A percentile compares a stretch with the other conserved stretches of the same genome.
Conservation (phyloP, 2,797 vertebrate genomes). For the Arremon aurantiirostris region DNA sequence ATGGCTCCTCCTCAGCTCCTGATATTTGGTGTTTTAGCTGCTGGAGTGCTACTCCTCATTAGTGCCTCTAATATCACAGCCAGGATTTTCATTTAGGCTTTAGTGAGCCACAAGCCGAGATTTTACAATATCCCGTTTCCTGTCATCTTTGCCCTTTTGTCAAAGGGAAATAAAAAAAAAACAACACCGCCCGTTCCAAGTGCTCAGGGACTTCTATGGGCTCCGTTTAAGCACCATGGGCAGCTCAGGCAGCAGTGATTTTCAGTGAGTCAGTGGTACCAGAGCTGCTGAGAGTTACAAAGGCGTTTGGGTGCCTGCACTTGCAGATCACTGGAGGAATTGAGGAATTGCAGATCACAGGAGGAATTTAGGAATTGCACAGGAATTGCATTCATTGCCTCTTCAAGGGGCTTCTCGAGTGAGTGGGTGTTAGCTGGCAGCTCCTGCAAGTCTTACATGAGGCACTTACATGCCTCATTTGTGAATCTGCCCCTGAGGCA, state of each 20-base stretch:
- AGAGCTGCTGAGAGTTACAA: neutral
- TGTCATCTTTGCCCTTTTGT: neutral
- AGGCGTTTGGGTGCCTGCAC: neutral
- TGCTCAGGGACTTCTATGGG: neutral
- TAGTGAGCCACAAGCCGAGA: neutral
- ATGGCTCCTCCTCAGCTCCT: neutral
- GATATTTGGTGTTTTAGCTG: neutral
- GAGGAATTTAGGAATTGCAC: neutral
- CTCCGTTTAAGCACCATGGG: neutral
- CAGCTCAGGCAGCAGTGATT: neutral
- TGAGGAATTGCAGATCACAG: neutral
- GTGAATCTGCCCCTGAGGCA: neutral
- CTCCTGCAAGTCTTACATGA: neutral
- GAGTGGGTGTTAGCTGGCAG: slow-evolving; percentile 18
- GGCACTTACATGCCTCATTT: slow-evolving; percentile 14
- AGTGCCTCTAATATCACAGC: neutral
- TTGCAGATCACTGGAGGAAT: neutral
- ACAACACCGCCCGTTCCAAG: fast-evolving
- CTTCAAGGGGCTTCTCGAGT: neutral
- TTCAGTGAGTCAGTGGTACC: neutral
- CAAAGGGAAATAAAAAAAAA: neutral
- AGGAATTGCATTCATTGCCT: neutral
- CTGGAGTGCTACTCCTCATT: neutral
- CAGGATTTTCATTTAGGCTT: neutral
- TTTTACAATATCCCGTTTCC: neutral